phyloP scores from a whole-genome alignment of 2,888 invertebrate species.

The Linyphia triangularis region DNA sequence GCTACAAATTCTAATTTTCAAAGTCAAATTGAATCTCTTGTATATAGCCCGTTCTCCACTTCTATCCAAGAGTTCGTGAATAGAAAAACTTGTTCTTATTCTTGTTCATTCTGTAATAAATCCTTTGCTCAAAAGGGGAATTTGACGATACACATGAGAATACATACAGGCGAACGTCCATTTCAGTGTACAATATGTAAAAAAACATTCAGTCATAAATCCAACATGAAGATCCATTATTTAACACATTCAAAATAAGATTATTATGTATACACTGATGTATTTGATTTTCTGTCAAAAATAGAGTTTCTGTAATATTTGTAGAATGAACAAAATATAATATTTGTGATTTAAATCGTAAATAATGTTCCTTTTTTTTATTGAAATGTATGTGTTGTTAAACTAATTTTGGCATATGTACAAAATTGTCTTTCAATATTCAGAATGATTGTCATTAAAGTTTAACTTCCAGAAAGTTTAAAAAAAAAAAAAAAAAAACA shows the following conservation, averaged over 20 bases:
- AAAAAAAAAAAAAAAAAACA: too few relatives aligned
- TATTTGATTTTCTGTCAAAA: too few relatives aligned
- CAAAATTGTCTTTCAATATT: too few relatives aligned
- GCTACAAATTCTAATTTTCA: background rate
- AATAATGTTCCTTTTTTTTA: too few relatives aligned
- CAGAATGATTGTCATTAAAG: too few relatives aligned
- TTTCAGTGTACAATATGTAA: conserved; percentile 20
- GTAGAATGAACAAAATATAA: too few relatives aligned
- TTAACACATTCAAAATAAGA: background rate
- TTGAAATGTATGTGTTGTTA: too few relatives aligned
- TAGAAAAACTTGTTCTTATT: background rate
- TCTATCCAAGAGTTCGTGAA: background rate
- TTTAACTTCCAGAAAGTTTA: too few relatives aligned
- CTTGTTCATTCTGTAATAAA: conserved; percentile 20
- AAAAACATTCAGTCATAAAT: conserved; percentile 31
- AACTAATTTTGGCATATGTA: too few relatives aligned
- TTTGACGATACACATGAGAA: conserved; percentile 46
- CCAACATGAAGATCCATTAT: conserved; percentile 36
- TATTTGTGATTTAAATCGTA: too few relatives aligned
- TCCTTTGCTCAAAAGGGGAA: conserved; percentile 44
- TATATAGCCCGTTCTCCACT: background rate
- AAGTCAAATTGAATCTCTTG: background rate
- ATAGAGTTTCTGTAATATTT: too few relatives aligned
- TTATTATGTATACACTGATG: too few relatives aligned
- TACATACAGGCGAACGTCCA: conserved; percentile 34